Evolutionary conservation across 1,140 invertebrate species (phyloP), one percentile per base, ranked within the genome.

Genomic region (Leptonema lineaticorne): DNA sequence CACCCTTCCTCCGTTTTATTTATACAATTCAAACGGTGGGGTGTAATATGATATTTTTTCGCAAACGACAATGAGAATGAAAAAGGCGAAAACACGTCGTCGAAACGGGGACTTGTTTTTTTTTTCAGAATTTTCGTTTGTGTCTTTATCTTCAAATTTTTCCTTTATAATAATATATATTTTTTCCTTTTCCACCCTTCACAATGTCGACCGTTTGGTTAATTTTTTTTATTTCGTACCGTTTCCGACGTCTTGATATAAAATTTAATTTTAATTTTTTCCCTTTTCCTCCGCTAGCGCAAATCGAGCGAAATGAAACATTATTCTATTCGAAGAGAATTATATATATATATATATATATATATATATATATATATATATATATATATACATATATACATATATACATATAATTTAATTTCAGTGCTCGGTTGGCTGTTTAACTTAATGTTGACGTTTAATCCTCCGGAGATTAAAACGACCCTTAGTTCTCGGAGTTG

Each of bases 131-230:
- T 18, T 53, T 53, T 24, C 50, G 27, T 53, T 53, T 26, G 50
- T 24, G 50, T 53, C 50, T 53, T 53, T 53, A 53, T 53, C 50
- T 53, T 11, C 50, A 14, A 24, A 26, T 53, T 53, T n/a, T n/a
- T n/a, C n/a, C n/a, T n/a, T n/a, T n/a, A n/a, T n/a, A n/a, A n/a
- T n/a, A n/a, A n/a, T n/a, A n/a, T n/a, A n/a, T n/a, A n/a, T n/a
- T n/a, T 11, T 53, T 53, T 53, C 27, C 50, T 14, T 41, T 11
- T 53, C 50, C 22, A 11, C n/a, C 27, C 24, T 24, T 53, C 27
- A 26, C 3, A 41, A 41, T n/a, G 37, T 41, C 16, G 2, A 16
- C 37, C 37, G 37, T 41, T 41, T 41, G 37, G 2, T 11, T 16
- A n/a, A n/a, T 41, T 41, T 41, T 41, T 41, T 41, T 41, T 33